A percentile compares a stretch with the other conserved stretches of the same genome.
Evolutionary conservation across 2,888 invertebrate genomes (phyloP).

Genomic region (Aphidius colemani): DNA sequence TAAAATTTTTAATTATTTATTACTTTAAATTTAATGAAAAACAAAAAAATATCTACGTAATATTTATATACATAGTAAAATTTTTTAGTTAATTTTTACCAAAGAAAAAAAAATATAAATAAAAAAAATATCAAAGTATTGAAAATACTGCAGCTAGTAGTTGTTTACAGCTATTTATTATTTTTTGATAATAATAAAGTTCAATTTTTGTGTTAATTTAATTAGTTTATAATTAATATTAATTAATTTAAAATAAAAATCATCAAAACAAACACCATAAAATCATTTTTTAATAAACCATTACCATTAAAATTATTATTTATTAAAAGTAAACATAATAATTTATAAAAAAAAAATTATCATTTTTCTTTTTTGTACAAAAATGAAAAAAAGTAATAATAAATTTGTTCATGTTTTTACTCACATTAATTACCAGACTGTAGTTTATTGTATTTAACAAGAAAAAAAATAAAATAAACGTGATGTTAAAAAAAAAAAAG

Average conservation of each 20-base stretch:
- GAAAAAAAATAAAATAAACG: background rate
- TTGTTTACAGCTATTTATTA: no score
- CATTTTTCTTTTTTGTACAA: no score
- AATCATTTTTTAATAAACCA: no score
- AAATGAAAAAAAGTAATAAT: conserved; percentile 5
- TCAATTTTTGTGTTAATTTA: no score
- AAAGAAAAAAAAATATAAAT: no score
- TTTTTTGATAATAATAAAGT: no score
- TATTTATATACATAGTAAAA: background rate
- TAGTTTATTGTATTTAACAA: background rate
- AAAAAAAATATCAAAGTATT: no score
- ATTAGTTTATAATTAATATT: no score
- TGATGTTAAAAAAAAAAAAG: background rate
- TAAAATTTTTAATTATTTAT: conserved; percentile 24
- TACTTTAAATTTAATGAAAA: conserved; percentile 19
- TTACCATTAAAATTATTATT: no score
- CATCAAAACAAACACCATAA: no score
- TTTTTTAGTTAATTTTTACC: conserved; percentile 11
- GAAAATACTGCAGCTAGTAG: no score
- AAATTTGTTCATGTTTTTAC: background rate
- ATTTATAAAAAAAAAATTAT: conserved; percentile 7
- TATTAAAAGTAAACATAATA: background rate
- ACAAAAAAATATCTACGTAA: background rate
- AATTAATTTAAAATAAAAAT: no score
- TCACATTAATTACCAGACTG: background rate